Base-by-base conservation (phyloP, 2,888 invertebrate genomes). In the Dolomedes plantarius region DNA sequence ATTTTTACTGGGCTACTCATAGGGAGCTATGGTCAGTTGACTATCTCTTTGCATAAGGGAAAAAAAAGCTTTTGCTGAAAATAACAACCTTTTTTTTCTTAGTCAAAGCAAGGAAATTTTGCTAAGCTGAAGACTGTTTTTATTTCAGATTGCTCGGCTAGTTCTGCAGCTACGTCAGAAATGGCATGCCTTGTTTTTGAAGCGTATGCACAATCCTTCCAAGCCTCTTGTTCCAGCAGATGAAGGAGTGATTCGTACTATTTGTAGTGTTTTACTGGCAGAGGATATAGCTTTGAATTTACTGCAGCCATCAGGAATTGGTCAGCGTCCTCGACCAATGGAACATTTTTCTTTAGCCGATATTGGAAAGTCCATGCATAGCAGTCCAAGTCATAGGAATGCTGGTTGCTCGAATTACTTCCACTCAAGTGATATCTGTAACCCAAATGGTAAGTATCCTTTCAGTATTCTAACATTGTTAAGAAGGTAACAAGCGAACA, bases 211-310 rank as follows among this genome's bases (percentile, higher is more conserved):
- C 71, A 90, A 91, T 13, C 93, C 93, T 0, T 90, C 91, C 56
- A 92, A 92, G 89, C 92, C 91, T 13, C 91, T 91, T 90, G 91
- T 92, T 3, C 92, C 91, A 89, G 91, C 91, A 46, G 95, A 95
- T 91, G 95, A 95, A 90, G 94, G 93, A 89, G 94, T 95, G 1
- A 91, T 95, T 0, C 93, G 93, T 87, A 93, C 94, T 0, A 92
- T 95, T 0, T 94, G 94, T 0, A 93, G 93, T 82, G 93, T 95
- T 0, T 91, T 96, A 67, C 94, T 94, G 9, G 93, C 93, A 0
- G 96, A 96, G 90, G 96, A 96, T 90, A 93, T 93, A 88, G 93
- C 94, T 9, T 93, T 94, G 11, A 94, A 94, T 0, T 91, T 96
- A 5, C 93, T 93, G 77, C 94, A 95, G 90, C 96, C 96, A 0